Percentiles rank a stretch among this genome's conserved stretches.
phyloP scores from a whole-genome alignment of 2,797 vertebrate genomes.

The Poecilia velifera region DNA sequence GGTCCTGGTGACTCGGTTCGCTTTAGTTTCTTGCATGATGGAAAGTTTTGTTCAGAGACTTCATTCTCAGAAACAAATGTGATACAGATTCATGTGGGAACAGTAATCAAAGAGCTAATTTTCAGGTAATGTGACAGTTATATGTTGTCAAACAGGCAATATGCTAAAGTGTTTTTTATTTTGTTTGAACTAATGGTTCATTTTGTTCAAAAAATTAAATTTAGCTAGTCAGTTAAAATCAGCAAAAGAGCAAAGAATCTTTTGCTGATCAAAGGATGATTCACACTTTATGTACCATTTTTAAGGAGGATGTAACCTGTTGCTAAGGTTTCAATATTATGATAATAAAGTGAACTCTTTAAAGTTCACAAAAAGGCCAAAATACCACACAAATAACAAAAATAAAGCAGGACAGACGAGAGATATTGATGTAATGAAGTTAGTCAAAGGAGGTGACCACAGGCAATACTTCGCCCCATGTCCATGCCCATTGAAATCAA shows the following conservation, averaged over 20 bases:
- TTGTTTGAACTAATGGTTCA: neutral
- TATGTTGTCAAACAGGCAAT: neutral
- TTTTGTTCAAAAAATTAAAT: neutral
- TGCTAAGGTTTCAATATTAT: slow-evolving; percentile 27
- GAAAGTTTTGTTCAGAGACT: neutral
- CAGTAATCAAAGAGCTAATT: neutral
- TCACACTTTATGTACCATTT: neutral
- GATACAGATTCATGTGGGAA: neutral
- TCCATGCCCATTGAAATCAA: slow-evolving; percentile 78
- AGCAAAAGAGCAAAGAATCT: neutral
- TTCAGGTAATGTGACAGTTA: neutral
- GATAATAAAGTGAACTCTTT: slow-evolving; percentile 55
- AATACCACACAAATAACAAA: slow-evolving; percentile 47
- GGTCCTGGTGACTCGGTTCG: neutral
- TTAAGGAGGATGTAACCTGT: neutral
- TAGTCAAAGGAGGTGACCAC: slow-evolving; percentile 85
- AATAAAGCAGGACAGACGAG: slow-evolving; percentile 31
- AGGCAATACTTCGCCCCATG: slow-evolving; percentile 75
- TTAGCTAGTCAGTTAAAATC: neutral
- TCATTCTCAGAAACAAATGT: neutral
- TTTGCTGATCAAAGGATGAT: neutral
- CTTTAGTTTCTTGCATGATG: neutral
- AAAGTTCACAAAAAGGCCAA: slow-evolving; percentile 61
- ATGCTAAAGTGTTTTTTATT: neutral
- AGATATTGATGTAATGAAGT: slow-evolving; percentile 74